phyloP scores from a whole-genome alignment of 2,113 vertebrate species.

The Condylura cristata region DNA sequence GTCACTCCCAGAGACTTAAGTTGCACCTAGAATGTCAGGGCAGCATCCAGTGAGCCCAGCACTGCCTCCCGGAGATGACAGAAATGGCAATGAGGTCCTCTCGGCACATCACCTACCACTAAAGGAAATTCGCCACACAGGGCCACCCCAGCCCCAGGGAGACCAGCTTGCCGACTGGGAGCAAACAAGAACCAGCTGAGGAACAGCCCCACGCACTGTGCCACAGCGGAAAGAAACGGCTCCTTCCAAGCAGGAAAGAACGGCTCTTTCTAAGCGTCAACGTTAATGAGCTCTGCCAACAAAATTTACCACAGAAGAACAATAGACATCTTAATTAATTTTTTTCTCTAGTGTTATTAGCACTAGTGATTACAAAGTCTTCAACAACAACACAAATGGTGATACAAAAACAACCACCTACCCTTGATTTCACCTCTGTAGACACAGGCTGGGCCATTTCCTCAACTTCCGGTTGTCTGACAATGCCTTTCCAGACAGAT shows the following conservation, averaged over 20 bases:
- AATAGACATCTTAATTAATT: background rate
- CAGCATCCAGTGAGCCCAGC: accelerated
- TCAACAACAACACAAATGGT: background rate
- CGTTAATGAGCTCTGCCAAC: background rate
- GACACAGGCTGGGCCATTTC: background rate
- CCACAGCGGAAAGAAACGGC: too few species aligned
- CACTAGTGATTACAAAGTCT: background rate
- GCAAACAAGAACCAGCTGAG: background rate
- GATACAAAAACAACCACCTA: background rate
- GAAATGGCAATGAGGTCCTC: background rate
- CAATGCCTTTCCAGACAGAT: background rate
- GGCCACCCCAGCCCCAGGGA: background rate
- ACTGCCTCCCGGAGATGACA: background rate
- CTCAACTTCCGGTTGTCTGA: background rate
- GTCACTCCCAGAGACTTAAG: background rate
- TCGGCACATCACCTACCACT: background rate
- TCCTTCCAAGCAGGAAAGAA: background rate
- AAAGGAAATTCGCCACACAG: accelerated
- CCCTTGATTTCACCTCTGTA: background rate
- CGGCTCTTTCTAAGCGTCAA: background rate
- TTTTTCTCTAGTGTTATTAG: conserved; percentile 14
- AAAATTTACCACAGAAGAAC: background rate
- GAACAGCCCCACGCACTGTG: accelerated
- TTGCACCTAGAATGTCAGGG: background rate
- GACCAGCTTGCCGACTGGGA: background rate